Percentiles rank a stretch among this genome's conserved stretches.
These are phyloP conservation scores for Bufo gargarizans DNA, from an alignment of 2,113 vertebrate species.

Conservation along the genomic window DNA sequence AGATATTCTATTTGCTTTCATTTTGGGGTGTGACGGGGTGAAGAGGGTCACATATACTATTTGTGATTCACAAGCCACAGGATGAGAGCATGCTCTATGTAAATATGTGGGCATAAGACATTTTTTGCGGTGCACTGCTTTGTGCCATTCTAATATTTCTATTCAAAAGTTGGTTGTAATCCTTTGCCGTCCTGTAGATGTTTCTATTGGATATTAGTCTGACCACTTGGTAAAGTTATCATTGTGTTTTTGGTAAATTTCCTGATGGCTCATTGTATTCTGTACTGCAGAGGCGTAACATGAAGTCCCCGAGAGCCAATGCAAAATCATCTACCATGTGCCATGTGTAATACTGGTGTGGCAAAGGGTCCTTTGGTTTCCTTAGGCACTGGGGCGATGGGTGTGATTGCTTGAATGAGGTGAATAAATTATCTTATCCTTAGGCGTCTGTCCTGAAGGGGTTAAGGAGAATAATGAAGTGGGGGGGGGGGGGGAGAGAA, in stretches of 20 bases:
- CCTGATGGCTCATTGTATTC: neutral
- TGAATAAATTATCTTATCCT: neutral
- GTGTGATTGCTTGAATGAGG: neutral
- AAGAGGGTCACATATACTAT: too few species aligned
- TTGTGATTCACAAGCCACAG: neutral
- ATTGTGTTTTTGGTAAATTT: neutral
- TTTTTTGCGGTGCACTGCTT: too few species aligned
- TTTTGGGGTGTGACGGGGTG: neutral
- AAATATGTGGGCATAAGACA: too few species aligned
- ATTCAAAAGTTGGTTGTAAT: too few species aligned
- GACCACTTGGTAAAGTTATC: neutral
- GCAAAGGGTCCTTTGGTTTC: neutral
- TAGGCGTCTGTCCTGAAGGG: neutral
- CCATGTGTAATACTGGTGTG: neutral
- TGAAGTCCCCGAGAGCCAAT: neutral
- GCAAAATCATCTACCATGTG: neutral
- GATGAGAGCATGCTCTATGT: too few species aligned
- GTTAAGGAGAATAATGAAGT: constrained; percentile 12
- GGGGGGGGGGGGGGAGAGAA: constrained; percentile 58
- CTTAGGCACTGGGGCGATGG: too few species aligned
- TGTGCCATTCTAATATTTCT: too few species aligned
- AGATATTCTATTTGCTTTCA: neutral
- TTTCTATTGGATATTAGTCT: neutral
- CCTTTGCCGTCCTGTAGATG: too few species aligned
- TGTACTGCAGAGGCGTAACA: neutral